phyloP scores from a whole-genome alignment of 2,113 vertebrate species.

The Labeo rohita region DNA sequence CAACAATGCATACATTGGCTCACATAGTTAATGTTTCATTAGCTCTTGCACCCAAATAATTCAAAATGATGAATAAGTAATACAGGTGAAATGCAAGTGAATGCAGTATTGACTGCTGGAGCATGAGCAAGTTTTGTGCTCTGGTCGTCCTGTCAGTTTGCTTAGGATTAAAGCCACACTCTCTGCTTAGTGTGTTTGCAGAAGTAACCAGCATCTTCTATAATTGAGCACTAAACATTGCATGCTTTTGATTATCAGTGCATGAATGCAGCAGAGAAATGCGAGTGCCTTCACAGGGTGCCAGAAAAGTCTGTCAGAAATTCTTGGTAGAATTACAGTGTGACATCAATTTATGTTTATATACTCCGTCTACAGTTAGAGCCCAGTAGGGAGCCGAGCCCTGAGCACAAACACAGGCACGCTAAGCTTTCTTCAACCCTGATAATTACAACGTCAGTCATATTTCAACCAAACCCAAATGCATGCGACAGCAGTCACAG shows the following conservation, averaged over 20 bases:
- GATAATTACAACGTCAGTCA: constrained; percentile 22
- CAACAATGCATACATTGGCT: background rate
- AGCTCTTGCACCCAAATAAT: background rate
- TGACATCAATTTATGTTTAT: constrained; percentile 38
- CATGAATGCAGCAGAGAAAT: constrained; percentile 24
- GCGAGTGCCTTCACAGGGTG: background rate
- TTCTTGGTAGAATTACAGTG: constrained; percentile 22
- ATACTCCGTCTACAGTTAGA: background rate
- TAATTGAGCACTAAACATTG: constrained; percentile 33
- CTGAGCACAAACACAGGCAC: constrained; percentile 3
- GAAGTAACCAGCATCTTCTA: constrained; percentile 9
- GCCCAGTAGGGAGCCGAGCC: constrained; percentile 24
- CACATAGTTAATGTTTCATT: background rate
- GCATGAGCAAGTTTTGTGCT: background rate
- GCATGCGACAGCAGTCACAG: background rate
- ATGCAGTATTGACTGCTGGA: background rate
- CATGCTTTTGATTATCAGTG: constrained; percentile 14
- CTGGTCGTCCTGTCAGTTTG: background rate
- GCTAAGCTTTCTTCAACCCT: constrained; percentile 12
- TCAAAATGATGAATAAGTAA: background rate
- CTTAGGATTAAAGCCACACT: background rate
- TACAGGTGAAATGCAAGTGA: background rate
- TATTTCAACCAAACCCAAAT: constrained; percentile 18
- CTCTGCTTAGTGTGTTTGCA: constrained; percentile 15
- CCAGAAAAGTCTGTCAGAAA: constrained; percentile 1